Percentiles rank a stretch among this genome's conserved stretches.
These are phyloP conservation scores for Archips crataeganus DNA, from an alignment of 2,888 invertebrate species.

Conservation along the genomic window DNA sequence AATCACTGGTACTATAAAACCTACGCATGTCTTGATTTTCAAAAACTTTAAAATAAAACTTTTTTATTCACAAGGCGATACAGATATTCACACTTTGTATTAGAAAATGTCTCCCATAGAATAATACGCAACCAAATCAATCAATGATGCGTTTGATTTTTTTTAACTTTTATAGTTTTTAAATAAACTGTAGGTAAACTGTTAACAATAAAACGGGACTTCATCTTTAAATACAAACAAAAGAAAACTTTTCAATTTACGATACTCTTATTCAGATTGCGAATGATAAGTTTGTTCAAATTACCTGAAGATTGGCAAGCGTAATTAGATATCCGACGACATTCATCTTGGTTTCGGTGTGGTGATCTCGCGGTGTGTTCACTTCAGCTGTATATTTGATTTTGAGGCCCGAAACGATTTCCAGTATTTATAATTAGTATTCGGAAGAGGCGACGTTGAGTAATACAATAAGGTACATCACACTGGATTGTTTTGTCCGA, in stretches of 20 bases:
- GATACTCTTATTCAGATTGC: neutral
- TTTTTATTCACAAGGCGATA: no score
- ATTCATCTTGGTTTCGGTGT: constrained; percentile 49
- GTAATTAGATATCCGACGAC: constrained; percentile 56
- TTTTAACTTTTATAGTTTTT: no score
- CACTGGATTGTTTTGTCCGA: constrained; percentile 55
- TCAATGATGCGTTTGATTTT: no score
- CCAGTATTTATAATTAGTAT: constrained; percentile 64
- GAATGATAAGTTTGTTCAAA: constrained; percentile 38
- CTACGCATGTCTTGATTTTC: no score
- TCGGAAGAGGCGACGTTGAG: constrained; percentile 54
- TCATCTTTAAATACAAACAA: no score
- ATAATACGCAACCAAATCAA: no score
- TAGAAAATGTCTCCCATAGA: no score
- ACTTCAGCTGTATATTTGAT: constrained; percentile 46
- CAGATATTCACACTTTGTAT: no score
- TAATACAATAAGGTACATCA: constrained; percentile 53
- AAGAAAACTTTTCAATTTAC: neutral
- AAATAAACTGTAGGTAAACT: neutral
- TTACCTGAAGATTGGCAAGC: constrained; percentile 59
- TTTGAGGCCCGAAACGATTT: constrained; percentile 46
- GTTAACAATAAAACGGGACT: neutral
- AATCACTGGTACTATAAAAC: no score
- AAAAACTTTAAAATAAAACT: no score
- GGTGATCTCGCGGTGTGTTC: constrained; percentile 42